These are phyloP conservation scores for Orientallactaga bullata DNA, from an alignment of 2,113 vertebrate species.

Conservation along the genomic window DNA sequence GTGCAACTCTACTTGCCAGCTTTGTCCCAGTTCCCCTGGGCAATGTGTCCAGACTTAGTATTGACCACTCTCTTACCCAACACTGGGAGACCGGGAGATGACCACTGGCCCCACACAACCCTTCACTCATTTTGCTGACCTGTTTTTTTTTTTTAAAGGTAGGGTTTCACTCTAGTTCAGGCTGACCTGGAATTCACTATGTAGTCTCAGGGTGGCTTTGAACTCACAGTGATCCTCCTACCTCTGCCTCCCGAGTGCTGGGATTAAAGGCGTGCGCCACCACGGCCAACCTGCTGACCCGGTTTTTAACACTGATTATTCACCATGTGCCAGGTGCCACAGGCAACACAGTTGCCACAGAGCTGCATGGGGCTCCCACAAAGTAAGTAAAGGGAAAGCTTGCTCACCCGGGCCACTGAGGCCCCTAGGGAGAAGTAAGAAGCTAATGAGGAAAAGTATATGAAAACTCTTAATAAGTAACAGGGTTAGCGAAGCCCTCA, in stretches of 20 bases:
- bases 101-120: neutral
- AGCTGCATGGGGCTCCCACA: accelerated
- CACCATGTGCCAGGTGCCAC: accelerated
- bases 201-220: too few relatives aligned
- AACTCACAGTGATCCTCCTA: too few relatives aligned
- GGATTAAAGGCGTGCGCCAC: too few relatives aligned
- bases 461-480: neutral
- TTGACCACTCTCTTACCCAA: neutral
- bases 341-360: accelerated
- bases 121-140: neutral
- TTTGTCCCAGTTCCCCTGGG: accelerated
- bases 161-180: too few relatives aligned
- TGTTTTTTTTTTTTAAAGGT: too few relatives aligned
- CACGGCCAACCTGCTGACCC: accelerated
- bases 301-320: accelerated
- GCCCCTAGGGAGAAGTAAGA: neutral
- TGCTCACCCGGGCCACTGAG: neutral
- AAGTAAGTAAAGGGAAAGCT: neutral
- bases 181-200: too few relatives aligned
- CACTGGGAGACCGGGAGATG: neutral
- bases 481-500: too few relatives aligned
- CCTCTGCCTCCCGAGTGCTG: too few relatives aligned
- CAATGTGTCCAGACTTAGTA: neutral
- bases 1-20: neutral
- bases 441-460: accelerated